Evolutionary conservation across 2,797 vertebrate genomes (phyloP).

Genomic region (Oreochromis grahami): DNA sequence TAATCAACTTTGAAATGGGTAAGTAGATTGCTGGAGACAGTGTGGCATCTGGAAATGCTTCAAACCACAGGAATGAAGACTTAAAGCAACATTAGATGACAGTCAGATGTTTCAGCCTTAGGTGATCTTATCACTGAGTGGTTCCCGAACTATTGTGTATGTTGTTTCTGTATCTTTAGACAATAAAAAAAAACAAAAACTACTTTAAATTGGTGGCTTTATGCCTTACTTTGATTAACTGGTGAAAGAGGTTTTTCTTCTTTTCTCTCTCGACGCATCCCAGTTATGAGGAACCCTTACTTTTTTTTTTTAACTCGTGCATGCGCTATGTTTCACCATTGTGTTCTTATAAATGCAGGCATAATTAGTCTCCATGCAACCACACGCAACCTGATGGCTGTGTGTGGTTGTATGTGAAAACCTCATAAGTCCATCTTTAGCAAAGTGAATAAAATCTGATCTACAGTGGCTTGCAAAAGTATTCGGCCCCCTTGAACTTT

Average conservation of each 20-base stretch:
- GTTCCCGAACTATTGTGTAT: neutral
- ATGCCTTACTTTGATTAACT: neutral
- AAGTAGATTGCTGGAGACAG: neutral
- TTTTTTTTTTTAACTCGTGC: neutral
- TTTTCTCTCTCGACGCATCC: neutral
- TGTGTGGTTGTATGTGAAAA: neutral
- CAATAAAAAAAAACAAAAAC: neutral
- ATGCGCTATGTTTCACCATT: constrained; percentile 1
- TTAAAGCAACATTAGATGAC: neutral
- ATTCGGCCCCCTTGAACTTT: too few species aligned
- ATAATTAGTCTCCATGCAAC: neutral
- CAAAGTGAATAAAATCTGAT: constrained; percentile 26
- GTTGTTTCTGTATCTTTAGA: neutral
- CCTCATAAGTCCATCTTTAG: neutral
- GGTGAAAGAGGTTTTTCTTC: neutral
- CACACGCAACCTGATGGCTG: neutral
- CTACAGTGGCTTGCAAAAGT: neutral
- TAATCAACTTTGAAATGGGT: neutral
- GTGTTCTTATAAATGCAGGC: constrained; percentile 22
- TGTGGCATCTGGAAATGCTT: neutral
- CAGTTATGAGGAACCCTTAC: neutral
- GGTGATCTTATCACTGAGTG: constrained; percentile 1
- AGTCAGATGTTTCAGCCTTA: constrained; percentile 39
- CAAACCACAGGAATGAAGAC: neutral
- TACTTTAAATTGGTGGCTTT: neutral